Conservation (phyloP, 2,113 vertebrate genomes). For the Corvus cornix region DNA sequence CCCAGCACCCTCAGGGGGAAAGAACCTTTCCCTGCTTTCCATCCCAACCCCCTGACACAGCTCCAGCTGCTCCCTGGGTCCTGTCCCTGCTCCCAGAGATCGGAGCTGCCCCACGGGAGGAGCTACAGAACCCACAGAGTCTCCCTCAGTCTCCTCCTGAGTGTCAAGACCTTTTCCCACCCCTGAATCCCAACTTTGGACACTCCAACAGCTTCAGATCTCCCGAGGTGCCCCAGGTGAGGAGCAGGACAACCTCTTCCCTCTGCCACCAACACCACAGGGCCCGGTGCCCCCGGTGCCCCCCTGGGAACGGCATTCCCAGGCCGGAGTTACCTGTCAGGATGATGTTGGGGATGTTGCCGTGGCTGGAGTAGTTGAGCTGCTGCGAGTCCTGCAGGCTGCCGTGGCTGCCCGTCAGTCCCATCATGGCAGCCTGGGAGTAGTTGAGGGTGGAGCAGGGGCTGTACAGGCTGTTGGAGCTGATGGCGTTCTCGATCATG, state of each 20-base stretch:
- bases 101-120: fast-evolving
- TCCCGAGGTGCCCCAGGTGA: not conserved
- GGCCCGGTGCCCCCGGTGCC: not conserved
- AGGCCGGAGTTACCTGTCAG: slow-evolving; percentile 83
- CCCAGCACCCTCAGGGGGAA: not conserved
- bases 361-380: slow-evolving; percentile 87
- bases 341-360: slow-evolving; percentile 98
- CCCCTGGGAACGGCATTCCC: fast-evolving
- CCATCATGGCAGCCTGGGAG: slow-evolving; percentile 97
- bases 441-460: slow-evolving; percentile 95
- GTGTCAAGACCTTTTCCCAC: not conserved
- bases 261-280: not conserved
- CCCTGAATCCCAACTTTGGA: not conserved
- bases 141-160: not conserved
- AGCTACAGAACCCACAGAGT: not conserved
- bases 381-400: slow-evolving; percentile 88
- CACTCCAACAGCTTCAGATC: not conserved
- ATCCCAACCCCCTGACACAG: not conserved
- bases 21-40: not conserved
- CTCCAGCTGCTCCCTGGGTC: not conserved
- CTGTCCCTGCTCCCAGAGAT: not conserved
- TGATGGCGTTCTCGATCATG: slow-evolving; percentile 94
- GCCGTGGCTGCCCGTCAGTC: slow-evolving; percentile 85
- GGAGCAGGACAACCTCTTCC: not conserved
- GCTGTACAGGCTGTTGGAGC: slow-evolving; percentile 90